Conservation (phyloP, 2,888 invertebrate genomes). For the Lasius platythorax region DNA sequence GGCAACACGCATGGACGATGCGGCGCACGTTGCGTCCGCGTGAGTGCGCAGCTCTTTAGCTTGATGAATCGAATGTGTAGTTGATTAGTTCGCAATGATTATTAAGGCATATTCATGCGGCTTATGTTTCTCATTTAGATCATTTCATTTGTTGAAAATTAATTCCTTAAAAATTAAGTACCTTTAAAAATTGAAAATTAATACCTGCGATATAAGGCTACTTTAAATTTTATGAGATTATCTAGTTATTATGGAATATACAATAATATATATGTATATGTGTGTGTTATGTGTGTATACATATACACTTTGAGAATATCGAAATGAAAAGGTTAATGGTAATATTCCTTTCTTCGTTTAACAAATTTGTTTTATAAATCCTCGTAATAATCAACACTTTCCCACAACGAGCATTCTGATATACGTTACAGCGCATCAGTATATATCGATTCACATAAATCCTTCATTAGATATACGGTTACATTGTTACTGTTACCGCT, state of each 20-base stretch:
- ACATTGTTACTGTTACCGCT: slow-evolving; percentile 21
- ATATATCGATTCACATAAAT: slow-evolving; percentile 35
- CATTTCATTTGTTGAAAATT: background rate
- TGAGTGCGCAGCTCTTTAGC: slow-evolving; percentile 42
- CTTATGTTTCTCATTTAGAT: background rate
- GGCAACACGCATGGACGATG: slow-evolving; percentile 47
- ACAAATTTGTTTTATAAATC: background rate
- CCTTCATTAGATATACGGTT: slow-evolving; percentile 1
- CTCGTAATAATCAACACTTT: background rate
- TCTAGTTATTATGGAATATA: background rate
- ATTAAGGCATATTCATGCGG: background rate
- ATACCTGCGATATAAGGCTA: background rate
- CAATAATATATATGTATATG: background rate
- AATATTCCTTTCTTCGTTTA: background rate
- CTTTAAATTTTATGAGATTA: background rate
- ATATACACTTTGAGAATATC: background rate
- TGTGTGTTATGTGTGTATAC: background rate
- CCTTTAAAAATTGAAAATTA: background rate
- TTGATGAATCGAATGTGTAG: slow-evolving; percentile 38
- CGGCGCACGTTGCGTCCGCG: slow-evolving; percentile 27
- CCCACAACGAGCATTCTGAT: slow-evolving; percentile 9
- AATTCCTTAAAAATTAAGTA: too few species aligned
- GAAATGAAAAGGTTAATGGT: background rate
- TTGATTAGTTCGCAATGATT: slow-evolving; percentile 20
- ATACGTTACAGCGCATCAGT: background rate